These are phyloP conservation scores for Hippoglossus hippoglossus DNA, from an alignment of 2,797 vertebrate species.

Conservation along the genomic window DNA sequence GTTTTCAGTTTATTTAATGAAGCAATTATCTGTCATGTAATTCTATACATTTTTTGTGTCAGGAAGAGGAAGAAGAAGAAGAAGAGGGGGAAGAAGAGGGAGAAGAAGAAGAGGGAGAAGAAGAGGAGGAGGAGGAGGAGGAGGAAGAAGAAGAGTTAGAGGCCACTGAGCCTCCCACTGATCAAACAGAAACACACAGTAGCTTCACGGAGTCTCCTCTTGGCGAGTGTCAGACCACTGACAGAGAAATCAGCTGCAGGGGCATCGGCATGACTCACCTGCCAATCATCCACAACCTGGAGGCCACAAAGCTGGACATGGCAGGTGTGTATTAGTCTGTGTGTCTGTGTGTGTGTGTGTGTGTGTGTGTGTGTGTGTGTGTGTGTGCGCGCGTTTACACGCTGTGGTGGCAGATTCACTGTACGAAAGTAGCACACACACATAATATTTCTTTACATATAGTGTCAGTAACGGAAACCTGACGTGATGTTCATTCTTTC, in stretches of 20 bases:
- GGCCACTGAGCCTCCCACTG: constrained; percentile 68
- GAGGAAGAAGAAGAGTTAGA: constrained; percentile 8
- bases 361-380: too few relatives aligned
- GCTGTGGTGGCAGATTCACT: too few relatives aligned
- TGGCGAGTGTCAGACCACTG: constrained; percentile 76
- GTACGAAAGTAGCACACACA: neutral
- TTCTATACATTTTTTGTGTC: neutral
- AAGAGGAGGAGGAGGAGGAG: neutral
- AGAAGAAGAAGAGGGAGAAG: constrained; percentile 30
- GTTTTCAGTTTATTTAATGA: neutral
- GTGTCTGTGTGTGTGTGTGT: neutral
- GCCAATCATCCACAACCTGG: constrained; percentile 79
- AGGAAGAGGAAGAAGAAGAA: constrained; percentile 44
- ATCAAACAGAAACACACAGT: constrained; percentile 63
- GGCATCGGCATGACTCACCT: constrained; percentile 80
- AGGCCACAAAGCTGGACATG: constrained; percentile 82
- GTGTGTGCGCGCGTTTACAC: too few relatives aligned
- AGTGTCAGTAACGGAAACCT: too few relatives aligned
- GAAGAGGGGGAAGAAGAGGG: constrained; percentile 9
- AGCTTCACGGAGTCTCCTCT: constrained; percentile 68
- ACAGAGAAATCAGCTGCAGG: constrained; percentile 79
- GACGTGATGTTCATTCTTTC: too few relatives aligned
- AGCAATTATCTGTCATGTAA: neutral
- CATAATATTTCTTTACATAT: neutral
- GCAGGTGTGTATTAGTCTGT: constrained; percentile 76